phyloP scores from a whole-genome alignment of 2,797 vertebrate species.

The Peromyscus aztecus region DNA sequence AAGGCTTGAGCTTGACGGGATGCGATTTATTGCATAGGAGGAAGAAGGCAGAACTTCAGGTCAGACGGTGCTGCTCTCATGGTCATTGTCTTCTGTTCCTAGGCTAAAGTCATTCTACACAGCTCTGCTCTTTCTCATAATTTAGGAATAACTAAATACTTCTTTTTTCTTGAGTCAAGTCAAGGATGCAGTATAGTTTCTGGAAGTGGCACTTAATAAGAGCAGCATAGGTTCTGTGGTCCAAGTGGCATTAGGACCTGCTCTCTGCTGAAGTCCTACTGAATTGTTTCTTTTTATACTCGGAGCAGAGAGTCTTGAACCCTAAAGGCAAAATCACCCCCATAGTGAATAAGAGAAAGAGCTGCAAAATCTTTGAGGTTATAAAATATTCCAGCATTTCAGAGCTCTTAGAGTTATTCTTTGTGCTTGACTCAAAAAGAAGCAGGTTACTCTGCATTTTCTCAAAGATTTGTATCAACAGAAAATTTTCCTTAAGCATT shows the following conservation, averaged over 20 bases:
- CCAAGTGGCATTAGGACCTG: not conserved
- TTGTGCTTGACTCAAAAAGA: not conserved
- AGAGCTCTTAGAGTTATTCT: constrained; percentile 18
- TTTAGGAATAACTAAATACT: not conserved
- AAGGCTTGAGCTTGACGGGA: not conserved
- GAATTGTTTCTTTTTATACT: not conserved
- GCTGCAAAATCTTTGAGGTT: not conserved
- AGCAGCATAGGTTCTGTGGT: not conserved
- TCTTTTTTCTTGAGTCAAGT: not conserved
- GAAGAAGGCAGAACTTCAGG: not conserved
- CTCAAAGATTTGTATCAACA: constrained; percentile 20
- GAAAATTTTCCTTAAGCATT: not conserved
- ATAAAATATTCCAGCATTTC: not conserved
- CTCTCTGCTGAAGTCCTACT: not conserved
- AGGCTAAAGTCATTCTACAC: not conserved
- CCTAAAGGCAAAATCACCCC: not conserved
- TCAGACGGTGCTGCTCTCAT: not conserved
- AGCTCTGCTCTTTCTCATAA: not conserved
- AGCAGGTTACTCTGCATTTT: not conserved
- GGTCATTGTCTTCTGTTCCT: not conserved
- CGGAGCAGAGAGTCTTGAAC: not conserved
- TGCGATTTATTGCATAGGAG: not conserved
- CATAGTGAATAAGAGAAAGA: not conserved
- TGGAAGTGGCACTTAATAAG: not conserved
- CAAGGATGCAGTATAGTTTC: not conserved